Evolutionary conservation across 2,113 vertebrate genomes (phyloP), one percentile per base, ranked within the genome.

Genomic region (Synchiropus splendidus): DNA sequence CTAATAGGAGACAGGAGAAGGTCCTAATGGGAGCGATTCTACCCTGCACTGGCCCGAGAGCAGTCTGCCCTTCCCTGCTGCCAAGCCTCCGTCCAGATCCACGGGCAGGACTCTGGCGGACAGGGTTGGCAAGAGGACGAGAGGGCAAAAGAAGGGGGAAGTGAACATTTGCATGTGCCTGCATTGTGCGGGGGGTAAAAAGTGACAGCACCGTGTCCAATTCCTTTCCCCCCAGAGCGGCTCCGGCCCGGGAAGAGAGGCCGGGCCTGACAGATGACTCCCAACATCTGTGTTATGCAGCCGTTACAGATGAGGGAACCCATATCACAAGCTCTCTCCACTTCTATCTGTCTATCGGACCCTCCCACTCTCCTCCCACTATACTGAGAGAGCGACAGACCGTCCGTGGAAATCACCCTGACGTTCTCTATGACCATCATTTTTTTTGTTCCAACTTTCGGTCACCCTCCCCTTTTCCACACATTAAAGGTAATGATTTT

Each of bases 161-260:
- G 63, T 48, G 59, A 65, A 67, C 72, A 98, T 97, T 94, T 96
- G 92, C 92, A 96, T 97, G 91, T 85, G 86, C 79, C 84, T 89
- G 88, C 84, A 94, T 94, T 96, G 91, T 94, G 86, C 88, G 84
- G 80, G 88, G 87, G 88, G 87, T 87, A 86, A 89, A 92, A 89
- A 92, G 86, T 98, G 95, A 97, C 95, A 97, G 94, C 90, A 92
- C 92, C 90, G 90, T 97, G 94, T 95, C 92, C 90, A 94, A 96
- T 94, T 89, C 85, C 88, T 89, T 89, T 88, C 90, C 92, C 90
- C 80, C 83, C 88, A 92, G 90, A 92, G 90, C 88, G 91, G 91
- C 88, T 87, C 77, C 80, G 85, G 88, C 90, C 87, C 89, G 79
- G 87, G 89, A 84, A 90, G 90, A 91, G 87, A 90, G 89, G 89